phyloP scores from a whole-genome alignment of 1,140 invertebrate species.

The Drosophila ficusphila region DNA sequence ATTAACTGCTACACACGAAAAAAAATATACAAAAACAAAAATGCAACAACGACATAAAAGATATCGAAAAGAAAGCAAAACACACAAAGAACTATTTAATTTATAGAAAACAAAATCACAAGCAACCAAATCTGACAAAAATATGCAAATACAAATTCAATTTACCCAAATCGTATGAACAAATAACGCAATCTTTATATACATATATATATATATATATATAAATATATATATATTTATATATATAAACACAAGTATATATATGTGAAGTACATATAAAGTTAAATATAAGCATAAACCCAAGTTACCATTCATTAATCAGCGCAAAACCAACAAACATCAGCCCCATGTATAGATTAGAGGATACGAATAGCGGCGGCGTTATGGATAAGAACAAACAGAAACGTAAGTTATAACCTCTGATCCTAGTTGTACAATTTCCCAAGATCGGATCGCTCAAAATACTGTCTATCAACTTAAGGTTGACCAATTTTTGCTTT shows the following conservation, averaged over 20 bases:
- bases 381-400: conserved; percentile 83
- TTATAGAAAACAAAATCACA: conserved; percentile 15
- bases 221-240: conserved; percentile 29
- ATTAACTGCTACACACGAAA: conserved; percentile 34
- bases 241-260: conserved; percentile 37
- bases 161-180: conserved; percentile 43
- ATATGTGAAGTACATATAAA: conserved; percentile 28
- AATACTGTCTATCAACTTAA: background rate
- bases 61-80: conserved; percentile 15
- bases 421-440: background rate
- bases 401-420: conserved; percentile 73
- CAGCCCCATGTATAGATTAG: conserved; percentile 83
- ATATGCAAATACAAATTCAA: conserved; percentile 10
- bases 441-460: background rate
- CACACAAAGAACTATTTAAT: conserved; percentile 17
- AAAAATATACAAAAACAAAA: conserved; percentile 6
- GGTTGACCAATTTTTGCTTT: too few species aligned
- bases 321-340: conserved; percentile 56
- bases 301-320: conserved; percentile 42
- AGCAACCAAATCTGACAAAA: conserved; percentile 35
- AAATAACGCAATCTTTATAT: conserved; percentile 60
- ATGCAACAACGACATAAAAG: conserved; percentile 32
- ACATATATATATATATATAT: conserved; percentile 27
- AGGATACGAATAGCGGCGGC: conserved; percentile 81
- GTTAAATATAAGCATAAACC: conserved; percentile 23